Evolutionary conservation across 2,113 vertebrate species (phyloP), one percentile per base, ranked within the genome.

Genomic region (Gallinago undulata): DNA sequence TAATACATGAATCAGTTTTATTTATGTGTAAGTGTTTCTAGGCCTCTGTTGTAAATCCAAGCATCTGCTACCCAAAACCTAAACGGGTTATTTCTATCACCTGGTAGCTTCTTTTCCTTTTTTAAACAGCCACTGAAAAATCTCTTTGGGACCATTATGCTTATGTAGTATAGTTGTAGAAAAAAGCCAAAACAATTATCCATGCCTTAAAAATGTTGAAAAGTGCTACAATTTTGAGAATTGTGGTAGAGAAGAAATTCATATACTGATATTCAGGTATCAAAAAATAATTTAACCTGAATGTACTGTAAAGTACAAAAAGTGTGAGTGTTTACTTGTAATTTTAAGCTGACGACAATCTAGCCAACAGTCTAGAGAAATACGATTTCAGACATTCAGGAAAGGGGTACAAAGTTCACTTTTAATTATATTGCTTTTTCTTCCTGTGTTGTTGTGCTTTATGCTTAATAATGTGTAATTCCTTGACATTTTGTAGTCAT

Each of bases 301-400:
- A 59, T 63, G 6, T 82, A 51, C n/a, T 75, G 24, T 43, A 9
- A 16, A 51, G 5, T 27, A 6, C 56, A 37, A 74, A 78, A 33
- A 45, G 10, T 39, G 4, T 56, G 50, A 50, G 16, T 28, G 9
- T 81, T 73, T 57, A 33, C 7, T 9, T 67, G 13, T 84, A 47
- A 28, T 81, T 63, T 81, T 89, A 64, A 89, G 17, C 17, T 45
- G 19, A 50, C 22, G 25, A 50, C 3, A 10, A 5, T 87, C 12
- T 63, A 67, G 33, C 28, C 16, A 41, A 23, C 31, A 35, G 28
- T 59, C 15, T 63, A 79, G 15, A 89, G 56, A 91, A 70, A 33
- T 2, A 25, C 0, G 0, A 43, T 81, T 89, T 82, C 62, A 75
- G 31, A 12, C 3, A 23, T 21, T 59, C 11, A 45, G 22, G 12